Percentiles rank a stretch among this genome's conserved stretches.
Evolutionary conservation across 2,797 vertebrate species (phyloP).

Genomic region (Phalloptychus januarius): DNA sequence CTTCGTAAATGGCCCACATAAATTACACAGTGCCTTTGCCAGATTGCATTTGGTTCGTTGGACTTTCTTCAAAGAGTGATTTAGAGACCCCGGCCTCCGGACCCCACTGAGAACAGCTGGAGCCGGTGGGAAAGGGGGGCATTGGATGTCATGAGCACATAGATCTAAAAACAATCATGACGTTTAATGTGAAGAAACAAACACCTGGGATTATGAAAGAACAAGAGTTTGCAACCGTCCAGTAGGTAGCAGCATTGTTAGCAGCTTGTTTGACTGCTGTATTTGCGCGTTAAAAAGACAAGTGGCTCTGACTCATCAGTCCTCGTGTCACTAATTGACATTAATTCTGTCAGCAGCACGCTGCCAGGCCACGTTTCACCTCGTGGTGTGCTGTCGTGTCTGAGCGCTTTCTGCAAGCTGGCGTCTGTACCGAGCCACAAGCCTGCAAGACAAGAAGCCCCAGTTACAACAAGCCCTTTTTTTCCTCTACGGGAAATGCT

Average conservation of each 20-base stretch:
- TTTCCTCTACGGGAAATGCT: background rate
- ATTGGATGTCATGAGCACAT: background rate
- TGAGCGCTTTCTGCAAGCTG: slow-evolving; percentile 1
- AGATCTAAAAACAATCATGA: background rate
- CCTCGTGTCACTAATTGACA: background rate
- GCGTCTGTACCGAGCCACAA: background rate
- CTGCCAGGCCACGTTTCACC: background rate
- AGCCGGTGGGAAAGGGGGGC: too few relatives aligned
- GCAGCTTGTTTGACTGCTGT: background rate
- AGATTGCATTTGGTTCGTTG: background rate
- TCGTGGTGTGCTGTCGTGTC: background rate
- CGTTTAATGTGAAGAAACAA: background rate
- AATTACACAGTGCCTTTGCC: background rate
- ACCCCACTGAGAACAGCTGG: background rate
- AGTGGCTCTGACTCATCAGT: background rate
- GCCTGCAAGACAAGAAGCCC: background rate
- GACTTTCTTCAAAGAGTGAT: background rate
- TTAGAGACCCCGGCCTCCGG: background rate
- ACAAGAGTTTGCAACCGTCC: background rate
- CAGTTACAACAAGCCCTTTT: background rate
- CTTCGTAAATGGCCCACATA: background rate
- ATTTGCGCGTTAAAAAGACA: background rate
- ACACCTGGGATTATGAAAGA: background rate
- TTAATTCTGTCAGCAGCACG: background rate
- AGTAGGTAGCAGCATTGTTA: background rate